Evolutionary conservation across 2,888 invertebrate species (phyloP).

Genomic region (Oxystoma pomonae): DNA sequence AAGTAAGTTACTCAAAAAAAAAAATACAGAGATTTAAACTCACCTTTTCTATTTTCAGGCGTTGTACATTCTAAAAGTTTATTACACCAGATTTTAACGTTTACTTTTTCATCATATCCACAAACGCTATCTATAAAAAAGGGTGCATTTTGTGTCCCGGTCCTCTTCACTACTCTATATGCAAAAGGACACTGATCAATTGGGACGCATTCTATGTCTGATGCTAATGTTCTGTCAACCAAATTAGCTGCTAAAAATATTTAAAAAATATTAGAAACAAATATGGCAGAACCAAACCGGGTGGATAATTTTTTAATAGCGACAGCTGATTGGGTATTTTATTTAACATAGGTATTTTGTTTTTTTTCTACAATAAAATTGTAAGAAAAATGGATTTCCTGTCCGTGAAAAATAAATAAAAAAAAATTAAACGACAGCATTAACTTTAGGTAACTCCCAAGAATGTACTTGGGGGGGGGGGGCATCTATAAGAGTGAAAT

Average conservation of each 20-base stretch:
- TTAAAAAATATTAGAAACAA: not conserved
- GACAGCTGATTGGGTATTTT: no score
- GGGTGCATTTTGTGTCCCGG: not conserved
- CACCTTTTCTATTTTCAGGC: slow-evolving; percentile 8
- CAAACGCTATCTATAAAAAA: slow-evolving; percentile 11
- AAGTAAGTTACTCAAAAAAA: not conserved
- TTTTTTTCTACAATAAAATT: no score
- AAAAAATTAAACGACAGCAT: no score
- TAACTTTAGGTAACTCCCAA: no score
- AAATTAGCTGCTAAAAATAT: not conserved
- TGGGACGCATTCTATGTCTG: slow-evolving; percentile 10
- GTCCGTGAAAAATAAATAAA: no score
- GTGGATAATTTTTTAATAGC: no score
- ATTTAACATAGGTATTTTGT: no score
- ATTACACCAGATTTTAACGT: slow-evolving; percentile 12
- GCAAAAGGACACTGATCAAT: slow-evolving; percentile 10
- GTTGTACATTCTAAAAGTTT: slow-evolving; percentile 12
- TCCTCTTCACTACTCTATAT: not conserved
- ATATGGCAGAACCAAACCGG: no score
- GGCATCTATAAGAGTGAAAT: no score
- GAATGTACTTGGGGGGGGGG: no score
- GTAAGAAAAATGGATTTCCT: no score
- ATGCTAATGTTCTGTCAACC: not conserved
- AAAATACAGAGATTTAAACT: slow-evolving; percentile 1
- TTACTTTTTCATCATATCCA: slow-evolving; percentile 3